phyloP scores from a whole-genome alignment of 2,888 invertebrate genomes.

The Baronia brevicornis region DNA sequence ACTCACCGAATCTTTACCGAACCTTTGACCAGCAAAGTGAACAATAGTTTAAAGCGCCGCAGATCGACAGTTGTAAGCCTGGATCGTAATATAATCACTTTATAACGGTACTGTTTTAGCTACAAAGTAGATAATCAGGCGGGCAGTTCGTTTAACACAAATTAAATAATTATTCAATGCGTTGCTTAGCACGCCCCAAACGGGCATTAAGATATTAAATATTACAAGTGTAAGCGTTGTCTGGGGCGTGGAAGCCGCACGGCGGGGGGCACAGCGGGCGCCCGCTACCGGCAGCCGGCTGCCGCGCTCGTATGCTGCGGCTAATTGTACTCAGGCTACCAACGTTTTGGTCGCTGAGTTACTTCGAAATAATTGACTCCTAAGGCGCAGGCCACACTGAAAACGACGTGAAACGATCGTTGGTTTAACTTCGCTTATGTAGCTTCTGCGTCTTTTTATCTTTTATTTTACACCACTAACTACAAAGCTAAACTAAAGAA shows the following conservation, averaged over 20 bases:
- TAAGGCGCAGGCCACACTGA: no score
- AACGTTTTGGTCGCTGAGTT: slow-evolving; percentile 6
- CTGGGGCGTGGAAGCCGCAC: slow-evolving; percentile 28
- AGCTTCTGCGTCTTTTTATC: no score
- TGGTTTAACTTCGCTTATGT: no score
- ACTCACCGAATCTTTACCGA: no score
- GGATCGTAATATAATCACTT: slow-evolving; percentile 6
- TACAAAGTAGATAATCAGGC: slow-evolving; percentile 26
- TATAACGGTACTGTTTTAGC: no score
- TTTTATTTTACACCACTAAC: no score
- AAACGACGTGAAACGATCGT: no score
- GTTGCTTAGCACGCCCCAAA: slow-evolving; percentile 54
- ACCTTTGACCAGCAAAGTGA: no score
- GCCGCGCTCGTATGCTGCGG: slow-evolving; percentile 20
- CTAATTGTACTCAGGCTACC: slow-evolving; percentile 42
- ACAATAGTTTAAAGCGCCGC: not conserved
- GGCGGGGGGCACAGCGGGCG: slow-evolving; percentile 61
- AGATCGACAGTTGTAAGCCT: slow-evolving; percentile 1
- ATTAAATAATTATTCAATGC: slow-evolving; percentile 56
- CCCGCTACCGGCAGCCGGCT: slow-evolving; percentile 47
- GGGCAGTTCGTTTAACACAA: slow-evolving; percentile 36
- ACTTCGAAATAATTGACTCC: no score
- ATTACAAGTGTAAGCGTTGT: slow-evolving; percentile 36
- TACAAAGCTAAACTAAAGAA: no score
- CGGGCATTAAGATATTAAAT: slow-evolving; percentile 72